These are phyloP conservation scores for Choristoneura fumiferana DNA, from an alignment of 1,140 invertebrate genomes.

Conservation along the genomic window DNA sequence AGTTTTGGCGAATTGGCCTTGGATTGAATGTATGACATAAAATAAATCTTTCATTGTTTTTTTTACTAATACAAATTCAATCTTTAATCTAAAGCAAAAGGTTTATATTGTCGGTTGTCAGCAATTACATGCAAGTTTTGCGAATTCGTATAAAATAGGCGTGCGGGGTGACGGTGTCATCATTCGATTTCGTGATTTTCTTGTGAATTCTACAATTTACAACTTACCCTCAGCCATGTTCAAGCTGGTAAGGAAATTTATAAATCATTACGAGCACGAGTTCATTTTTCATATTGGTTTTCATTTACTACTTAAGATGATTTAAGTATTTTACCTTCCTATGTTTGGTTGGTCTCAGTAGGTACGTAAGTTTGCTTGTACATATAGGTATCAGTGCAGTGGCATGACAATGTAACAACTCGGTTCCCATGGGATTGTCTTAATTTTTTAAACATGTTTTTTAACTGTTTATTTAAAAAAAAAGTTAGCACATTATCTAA, in stretches of 20 bases:
- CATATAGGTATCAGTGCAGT: no score
- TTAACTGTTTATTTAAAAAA: no score
- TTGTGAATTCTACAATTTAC: slow-evolving; percentile 1
- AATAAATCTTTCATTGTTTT: slow-evolving; percentile 24
- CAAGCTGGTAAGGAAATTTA: slow-evolving; percentile 35
- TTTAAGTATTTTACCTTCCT: no score
- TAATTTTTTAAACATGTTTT: no score
- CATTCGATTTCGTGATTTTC: slow-evolving; percentile 16
- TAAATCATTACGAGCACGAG: no score
- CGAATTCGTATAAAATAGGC: slow-evolving; percentile 25
- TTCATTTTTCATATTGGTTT: no score
- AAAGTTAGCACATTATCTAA: no score
- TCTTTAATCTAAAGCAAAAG: slow-evolving; percentile 22
- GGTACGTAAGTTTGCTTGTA: no score
- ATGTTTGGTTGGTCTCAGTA: no score
- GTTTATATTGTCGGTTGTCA: slow-evolving; percentile 19
- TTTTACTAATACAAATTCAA: slow-evolving; percentile 22
- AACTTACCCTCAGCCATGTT: slow-evolving; percentile 26
- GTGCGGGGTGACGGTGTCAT: neutral
- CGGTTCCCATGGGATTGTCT: no score
- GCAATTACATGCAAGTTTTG: slow-evolving; percentile 23
- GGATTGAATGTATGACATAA: slow-evolving; percentile 23
- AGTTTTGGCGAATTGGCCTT: slow-evolving; percentile 31
- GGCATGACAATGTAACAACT: no score
- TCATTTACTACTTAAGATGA: no score